phyloP scores from a whole-genome alignment of 2,888 invertebrate species.

The Oegoconia quadripuncta region DNA sequence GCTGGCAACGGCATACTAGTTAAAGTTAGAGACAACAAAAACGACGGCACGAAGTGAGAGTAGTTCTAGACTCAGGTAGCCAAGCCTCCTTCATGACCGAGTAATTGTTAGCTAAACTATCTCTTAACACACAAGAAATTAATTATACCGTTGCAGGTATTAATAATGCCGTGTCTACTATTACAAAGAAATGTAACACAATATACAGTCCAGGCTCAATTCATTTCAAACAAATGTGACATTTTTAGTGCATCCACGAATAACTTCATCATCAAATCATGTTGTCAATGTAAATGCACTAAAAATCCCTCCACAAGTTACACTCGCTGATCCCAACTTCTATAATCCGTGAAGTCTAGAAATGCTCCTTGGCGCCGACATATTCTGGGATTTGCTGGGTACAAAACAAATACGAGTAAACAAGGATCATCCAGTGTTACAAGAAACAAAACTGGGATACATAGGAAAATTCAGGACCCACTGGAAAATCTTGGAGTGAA shows the following conservation, averaged over 20 bases:
- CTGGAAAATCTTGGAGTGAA: no score
- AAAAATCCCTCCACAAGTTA: constrained; percentile 4
- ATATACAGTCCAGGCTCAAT: no score
- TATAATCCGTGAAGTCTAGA: constrained; percentile 13
- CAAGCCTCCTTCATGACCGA: background rate
- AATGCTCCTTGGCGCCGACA: constrained; percentile 15
- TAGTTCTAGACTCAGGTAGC: background rate
- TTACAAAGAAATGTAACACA: no score
- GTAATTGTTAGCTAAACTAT: background rate
- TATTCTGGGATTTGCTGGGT: constrained; percentile 15
- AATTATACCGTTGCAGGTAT: no score
- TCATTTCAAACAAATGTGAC: background rate
- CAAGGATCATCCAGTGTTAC: background rate
- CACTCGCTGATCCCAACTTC: constrained; percentile 16
- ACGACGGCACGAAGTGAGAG: background rate
- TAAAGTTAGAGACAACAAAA: no score
- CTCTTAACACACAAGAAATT: no score
- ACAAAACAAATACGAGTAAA: constrained; percentile 3
- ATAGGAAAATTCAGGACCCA: no score
- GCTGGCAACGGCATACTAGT: no score
- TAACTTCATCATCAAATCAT: no score
- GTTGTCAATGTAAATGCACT: background rate
- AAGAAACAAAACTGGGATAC: constrained; percentile 3
- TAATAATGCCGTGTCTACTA: no score
- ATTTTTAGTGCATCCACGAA: background rate